Percentiles rank a stretch among this genome's conserved stretches.
phyloP scores from a whole-genome alignment of 2,113 vertebrate genomes.

The Carollia perspicillata region DNA sequence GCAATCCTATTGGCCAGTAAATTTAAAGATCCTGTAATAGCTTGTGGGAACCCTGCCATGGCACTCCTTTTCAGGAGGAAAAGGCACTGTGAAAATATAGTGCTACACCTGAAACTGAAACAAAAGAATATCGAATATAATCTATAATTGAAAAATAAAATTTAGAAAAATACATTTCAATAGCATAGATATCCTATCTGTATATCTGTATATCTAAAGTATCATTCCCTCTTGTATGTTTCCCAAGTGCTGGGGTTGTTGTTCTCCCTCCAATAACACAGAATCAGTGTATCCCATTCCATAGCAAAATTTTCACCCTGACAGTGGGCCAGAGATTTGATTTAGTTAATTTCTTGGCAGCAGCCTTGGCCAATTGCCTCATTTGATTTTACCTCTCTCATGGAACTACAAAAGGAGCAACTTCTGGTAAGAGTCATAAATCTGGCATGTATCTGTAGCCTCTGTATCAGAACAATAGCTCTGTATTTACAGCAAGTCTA shows the following conservation, averaged over 20 bases:
- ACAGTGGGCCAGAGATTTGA: background rate
- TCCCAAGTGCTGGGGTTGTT: accelerated
- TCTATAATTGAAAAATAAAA: background rate
- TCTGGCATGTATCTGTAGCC: background rate
- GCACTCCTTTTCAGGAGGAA: background rate
- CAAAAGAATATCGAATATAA: background rate
- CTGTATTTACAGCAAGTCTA: background rate
- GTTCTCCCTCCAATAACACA: background rate
- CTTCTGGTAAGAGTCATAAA: background rate
- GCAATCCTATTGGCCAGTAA: background rate
- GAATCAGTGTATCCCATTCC: background rate
- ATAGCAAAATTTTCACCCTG: background rate
- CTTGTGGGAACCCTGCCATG: background rate
- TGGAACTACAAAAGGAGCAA: background rate
- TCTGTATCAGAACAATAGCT: background rate
- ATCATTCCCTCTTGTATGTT: accelerated
- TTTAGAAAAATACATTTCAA: background rate
- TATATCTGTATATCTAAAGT: background rate
- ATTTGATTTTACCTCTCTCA: background rate
- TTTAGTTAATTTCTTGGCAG: background rate
- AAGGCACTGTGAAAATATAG: background rate
- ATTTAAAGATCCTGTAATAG: background rate
- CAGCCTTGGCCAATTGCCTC: background rate
- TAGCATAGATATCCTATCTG: background rate
- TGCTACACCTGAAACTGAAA: background rate